Percentiles rank a stretch among this genome's conserved stretches.
Evolutionary conservation across 2,888 invertebrate species (phyloP).

Genomic region (Laspeyria flexula): DNA sequence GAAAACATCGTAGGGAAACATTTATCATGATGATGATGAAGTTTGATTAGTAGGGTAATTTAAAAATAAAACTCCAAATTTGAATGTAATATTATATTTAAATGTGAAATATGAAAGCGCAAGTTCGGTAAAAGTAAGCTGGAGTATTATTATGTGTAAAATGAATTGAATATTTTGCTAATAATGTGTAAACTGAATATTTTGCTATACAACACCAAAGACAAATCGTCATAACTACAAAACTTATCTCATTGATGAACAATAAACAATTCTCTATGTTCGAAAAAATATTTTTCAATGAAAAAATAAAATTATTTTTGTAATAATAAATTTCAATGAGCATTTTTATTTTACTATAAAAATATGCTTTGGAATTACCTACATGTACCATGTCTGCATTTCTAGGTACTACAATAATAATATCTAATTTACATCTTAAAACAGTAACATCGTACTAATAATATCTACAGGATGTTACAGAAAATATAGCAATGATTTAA

Average conservation of each 20-base stretch:
- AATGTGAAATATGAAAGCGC: constrained; percentile 38
- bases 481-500: not conserved
- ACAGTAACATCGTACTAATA: constrained; percentile 23
- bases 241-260: too few relatives aligned
- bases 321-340: constrained; percentile 14
- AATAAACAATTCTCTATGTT: too few relatives aligned
- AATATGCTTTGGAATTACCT: constrained; percentile 41
- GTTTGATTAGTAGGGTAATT: too few relatives aligned
- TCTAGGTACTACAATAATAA: constrained; percentile 20
- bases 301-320: not conserved
- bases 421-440: constrained; percentile 31
- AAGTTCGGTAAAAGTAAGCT: constrained; percentile 28
- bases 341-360: constrained; percentile 46
- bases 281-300: too few relatives aligned
- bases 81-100: constrained; percentile 39
- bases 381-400: constrained; percentile 8
- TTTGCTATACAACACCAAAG: not conserved
- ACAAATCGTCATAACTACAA: not conserved
- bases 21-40: too few relatives aligned
- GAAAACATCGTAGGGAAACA: too few relatives aligned
- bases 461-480: not conserved
- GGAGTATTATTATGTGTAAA: constrained; percentile 1
- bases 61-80: constrained; percentile 25
- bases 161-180: not conserved
- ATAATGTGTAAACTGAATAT: not conserved